Base-by-base conservation (phyloP, 2,113 vertebrate species). In the Scomber japonicus region DNA sequence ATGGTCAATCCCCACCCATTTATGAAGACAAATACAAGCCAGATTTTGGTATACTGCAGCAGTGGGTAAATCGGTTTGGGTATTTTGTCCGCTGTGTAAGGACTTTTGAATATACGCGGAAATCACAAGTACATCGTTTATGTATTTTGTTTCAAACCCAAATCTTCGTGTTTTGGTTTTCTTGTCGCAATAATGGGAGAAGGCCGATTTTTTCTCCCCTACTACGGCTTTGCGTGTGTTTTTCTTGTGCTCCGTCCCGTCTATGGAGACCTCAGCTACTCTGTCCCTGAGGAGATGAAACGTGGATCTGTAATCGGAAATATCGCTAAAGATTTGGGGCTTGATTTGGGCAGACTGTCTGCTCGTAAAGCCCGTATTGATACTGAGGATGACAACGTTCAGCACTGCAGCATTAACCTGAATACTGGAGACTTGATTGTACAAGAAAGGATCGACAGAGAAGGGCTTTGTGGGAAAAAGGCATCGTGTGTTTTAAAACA, bases 281-380 rank as follows among this genome's bases (percentile, higher is more conserved):
- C 74, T 16, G 17, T 85, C 3, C 79, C 51, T 0, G 94, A 95
- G 72, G 94, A 95, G 69, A 92, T 91, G 91, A 93, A 92, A 79
- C 92, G 84, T 17, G 92, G 90, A 46, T 94, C 90, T 1, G 85
- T 94, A 35, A 90, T 95, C 2, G 90, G 85, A 45, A 95, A 94
- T 60, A 86, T 95, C 8, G 91, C 92, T 16, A 94, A 94, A 61
- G 94, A 94, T 55, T 76, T 95, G 17, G 94, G 93, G 13, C 75
- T 95, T 57, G 85, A 92, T 50, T 65, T 75, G 0, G 82, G 81
- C 12, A 83, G 76, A 64, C 74, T 95, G 14, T 78, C 87, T 3
- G 51, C 46, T 48, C 92, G 93, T 2, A 92, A 82, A 10, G 90
- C 90, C 3, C 85, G 91, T 16, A 71, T 90, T 7, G 91, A 92